Percentiles rank a stretch among this genome's conserved stretches.
These are phyloP conservation scores for Clarias platycephalus DNA, from an alignment of 2,797 vertebrate genomes.

Conservation along the genomic window DNA sequence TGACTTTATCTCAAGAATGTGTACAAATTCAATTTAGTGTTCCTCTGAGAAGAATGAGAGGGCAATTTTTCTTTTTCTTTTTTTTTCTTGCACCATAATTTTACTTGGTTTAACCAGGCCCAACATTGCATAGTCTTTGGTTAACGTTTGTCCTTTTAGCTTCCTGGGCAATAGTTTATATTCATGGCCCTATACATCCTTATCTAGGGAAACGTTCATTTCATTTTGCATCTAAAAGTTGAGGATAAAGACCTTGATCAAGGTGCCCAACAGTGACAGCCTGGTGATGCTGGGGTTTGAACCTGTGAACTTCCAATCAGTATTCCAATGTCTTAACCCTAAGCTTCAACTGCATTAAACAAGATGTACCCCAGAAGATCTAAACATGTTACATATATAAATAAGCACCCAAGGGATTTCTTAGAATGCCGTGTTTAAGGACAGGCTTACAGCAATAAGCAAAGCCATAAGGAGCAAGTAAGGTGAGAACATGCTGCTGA, in stretches of 20 bases:
- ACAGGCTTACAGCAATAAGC: not conserved
- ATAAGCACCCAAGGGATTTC: not conserved
- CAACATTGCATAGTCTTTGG: not conserved
- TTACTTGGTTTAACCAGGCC: conserved; percentile 1
- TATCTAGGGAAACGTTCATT: too few species aligned
- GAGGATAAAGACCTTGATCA: too few species aligned
- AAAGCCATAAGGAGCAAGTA: not conserved
- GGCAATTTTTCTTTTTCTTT: not conserved
- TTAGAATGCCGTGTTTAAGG: not conserved
- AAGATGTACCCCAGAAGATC: not conserved
- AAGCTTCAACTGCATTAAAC: not conserved
- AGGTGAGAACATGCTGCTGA: conserved; percentile 3
- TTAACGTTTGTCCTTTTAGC: not conserved
- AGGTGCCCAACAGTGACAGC: too few species aligned
- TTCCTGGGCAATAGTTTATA: not conserved
- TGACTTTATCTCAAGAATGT: conserved; percentile 9
- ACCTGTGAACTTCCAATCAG: too few species aligned
- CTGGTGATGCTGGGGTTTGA: too few species aligned
- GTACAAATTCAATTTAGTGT: conserved; percentile 1
- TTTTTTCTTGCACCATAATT: not conserved
- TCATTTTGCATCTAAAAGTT: too few species aligned
- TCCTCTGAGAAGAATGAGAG: not conserved
- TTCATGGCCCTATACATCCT: too few species aligned
- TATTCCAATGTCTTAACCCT: too few species aligned
- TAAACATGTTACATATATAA: not conserved